phyloP scores from a whole-genome alignment of 2,888 invertebrate species.

The Notocelia uddmanniana region DNA sequence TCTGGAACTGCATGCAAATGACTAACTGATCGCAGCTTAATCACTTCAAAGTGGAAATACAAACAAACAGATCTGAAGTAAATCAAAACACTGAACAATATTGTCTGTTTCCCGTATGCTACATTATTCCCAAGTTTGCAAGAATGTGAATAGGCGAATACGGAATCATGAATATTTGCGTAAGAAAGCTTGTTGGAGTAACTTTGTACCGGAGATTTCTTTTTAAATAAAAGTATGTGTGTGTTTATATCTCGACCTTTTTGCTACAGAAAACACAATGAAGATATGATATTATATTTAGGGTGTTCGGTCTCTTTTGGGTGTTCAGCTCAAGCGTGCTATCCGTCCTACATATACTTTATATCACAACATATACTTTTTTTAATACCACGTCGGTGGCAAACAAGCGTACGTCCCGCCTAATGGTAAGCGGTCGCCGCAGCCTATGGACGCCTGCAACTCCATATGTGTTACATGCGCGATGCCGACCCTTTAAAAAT shows the following conservation, averaged over 20 bases:
- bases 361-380: no score
- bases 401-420: no score
- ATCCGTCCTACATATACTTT: no score
- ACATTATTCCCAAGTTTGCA: constrained; percentile 25
- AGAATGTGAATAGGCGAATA: constrained; percentile 28
- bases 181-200: constrained; percentile 15
- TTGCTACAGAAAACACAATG: background rate
- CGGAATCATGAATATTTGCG: constrained; percentile 30
- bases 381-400: no score
- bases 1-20: no score
- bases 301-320: background rate
- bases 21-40: background rate
- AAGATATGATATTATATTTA: background rate
- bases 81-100: constrained; percentile 26
- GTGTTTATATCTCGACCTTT: constrained; percentile 10
- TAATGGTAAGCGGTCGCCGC: no score
- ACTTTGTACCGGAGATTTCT: constrained; percentile 16
- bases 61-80: background rate
- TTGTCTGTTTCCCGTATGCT: constrained; percentile 15
- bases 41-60: background rate
- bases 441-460: no score
- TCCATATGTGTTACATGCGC: no score
- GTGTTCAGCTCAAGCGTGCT: no score
- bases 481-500: no score
- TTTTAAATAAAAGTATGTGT: constrained; percentile 17